Conservation (phyloP, 1,140 invertebrate species). For the Trachymyrmex septentrionalis region DNA sequence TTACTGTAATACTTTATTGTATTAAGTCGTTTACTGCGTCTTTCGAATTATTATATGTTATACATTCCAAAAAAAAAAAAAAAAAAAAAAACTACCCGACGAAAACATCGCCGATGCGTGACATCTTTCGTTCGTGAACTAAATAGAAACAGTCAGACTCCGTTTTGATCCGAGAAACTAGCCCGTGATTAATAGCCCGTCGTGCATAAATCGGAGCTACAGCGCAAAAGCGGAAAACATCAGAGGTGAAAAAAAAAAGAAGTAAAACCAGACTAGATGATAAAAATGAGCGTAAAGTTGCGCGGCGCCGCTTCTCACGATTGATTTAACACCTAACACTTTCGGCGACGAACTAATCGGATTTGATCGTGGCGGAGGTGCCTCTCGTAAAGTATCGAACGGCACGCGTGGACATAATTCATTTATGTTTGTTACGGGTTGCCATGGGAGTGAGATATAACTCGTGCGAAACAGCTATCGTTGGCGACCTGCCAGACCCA, state of each 20-base stretch:
- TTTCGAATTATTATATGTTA: neutral
- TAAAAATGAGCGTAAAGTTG: neutral
- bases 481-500: constrained; percentile 83
- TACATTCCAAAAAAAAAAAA: neutral
- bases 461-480: constrained; percentile 81
- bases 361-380: constrained; percentile 68
- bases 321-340: constrained; percentile 24
- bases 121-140: neutral
- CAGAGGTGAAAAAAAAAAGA: neutral
- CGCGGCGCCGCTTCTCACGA: neutral
- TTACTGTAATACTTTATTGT: neutral
- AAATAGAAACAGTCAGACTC: too few species aligned
- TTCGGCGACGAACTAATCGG: constrained; percentile 76
- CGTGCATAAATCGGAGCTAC: neutral
- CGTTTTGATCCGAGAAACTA: neutral
- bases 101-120: neutral
- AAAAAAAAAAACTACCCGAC: neutral
- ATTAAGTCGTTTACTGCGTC: neutral
- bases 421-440: constrained; percentile 86
- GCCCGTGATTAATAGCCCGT: neutral
- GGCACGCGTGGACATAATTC: constrained; percentile 84
- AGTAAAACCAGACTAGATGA: too few species aligned
- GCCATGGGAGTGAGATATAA: constrained; percentile 84
- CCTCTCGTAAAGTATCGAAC: constrained; percentile 80
- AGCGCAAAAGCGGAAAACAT: neutral